A percentile compares a stretch with the other conserved stretches of the same genome.
Conservation (phyloP, 2,888 invertebrate genomes). For the Adineta ricciae region DNA sequence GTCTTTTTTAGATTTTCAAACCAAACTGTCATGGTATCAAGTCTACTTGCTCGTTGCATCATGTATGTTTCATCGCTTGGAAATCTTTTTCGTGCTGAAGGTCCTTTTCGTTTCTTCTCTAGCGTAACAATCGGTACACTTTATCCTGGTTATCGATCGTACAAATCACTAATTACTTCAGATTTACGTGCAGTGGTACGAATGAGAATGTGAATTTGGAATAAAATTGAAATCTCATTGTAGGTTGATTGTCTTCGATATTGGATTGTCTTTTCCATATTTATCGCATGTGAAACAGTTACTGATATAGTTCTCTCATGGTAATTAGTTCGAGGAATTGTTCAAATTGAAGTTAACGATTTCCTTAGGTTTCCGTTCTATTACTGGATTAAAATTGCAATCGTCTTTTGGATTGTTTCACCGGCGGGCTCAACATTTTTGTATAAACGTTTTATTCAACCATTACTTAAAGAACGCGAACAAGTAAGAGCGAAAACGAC, state of each 20-base stretch:
- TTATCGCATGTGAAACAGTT: conserved; percentile 84
- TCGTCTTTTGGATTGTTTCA: conserved; percentile 86
- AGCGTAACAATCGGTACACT: conserved; percentile 65
- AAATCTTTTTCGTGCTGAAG: not conserved
- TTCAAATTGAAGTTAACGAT: not conserved
- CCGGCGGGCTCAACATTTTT: conserved; percentile 89
- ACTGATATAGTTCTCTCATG: conserved; percentile 85
- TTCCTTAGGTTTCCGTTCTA: conserved; percentile 71
- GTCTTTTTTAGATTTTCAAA: not conserved
- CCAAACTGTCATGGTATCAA: not conserved
- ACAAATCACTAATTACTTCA: conserved; percentile 94
- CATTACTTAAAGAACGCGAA: conserved; percentile 77
- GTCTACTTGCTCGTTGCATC: not conserved
- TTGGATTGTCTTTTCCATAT: conserved; percentile 95
- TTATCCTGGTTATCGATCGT: conserved; percentile 96
- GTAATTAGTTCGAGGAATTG: conserved; percentile 40
- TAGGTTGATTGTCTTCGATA: conserved; percentile 99
- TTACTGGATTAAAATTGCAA: conserved; percentile 89
- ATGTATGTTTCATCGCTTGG: not conserved
- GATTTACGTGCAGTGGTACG: conserved; percentile 78
- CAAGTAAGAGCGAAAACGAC: conserved; percentile 50
- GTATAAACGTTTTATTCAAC: conserved; percentile 90
- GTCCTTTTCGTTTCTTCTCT: not conserved
- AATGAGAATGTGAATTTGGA: not conserved
- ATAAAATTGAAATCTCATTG: conserved; percentile 22